These are phyloP conservation scores for Sciurus vulgaris DNA, from an alignment of 2,797 vertebrate species.

Conservation along the genomic window DNA sequence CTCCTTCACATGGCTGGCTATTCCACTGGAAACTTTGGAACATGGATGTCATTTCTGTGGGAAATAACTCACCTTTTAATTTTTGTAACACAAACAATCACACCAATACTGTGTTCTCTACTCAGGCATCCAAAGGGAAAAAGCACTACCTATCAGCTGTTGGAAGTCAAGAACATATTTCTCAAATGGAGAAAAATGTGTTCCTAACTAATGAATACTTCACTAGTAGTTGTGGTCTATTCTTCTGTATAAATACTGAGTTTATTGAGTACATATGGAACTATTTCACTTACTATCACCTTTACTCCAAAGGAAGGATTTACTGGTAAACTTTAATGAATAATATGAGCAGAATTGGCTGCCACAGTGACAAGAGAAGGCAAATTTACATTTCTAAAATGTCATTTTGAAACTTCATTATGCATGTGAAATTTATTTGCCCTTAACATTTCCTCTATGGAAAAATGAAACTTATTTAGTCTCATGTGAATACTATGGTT, in stretches of 20 bases:
- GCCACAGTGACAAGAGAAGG: conserved; percentile 36
- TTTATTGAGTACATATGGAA: conserved; percentile 40
- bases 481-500: conserved; percentile 55
- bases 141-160: background rate
- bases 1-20: background rate
- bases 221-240: background rate
- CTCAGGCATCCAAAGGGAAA: background rate
- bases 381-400: conserved; percentile 62
- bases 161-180: conserved; percentile 23
- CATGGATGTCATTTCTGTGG: background rate
- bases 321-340: conserved; percentile 46
- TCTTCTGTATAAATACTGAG: conserved; percentile 44
- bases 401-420: conserved; percentile 71
- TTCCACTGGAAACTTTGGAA: conserved; percentile 17
- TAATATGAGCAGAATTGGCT: conserved; percentile 42
- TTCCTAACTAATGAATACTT: conserved; percentile 53
- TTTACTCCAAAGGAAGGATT: conserved; percentile 58
- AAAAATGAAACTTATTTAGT: conserved; percentile 65
- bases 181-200: conserved; percentile 37
- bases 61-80: conserved; percentile 14
- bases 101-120: background rate
- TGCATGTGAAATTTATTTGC: conserved; percentile 68
- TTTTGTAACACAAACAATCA: background rate
- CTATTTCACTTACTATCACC: conserved; percentile 31
- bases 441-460: conserved; percentile 56